These are phyloP conservation scores for Sinotaia quadrata DNA, from an alignment of 2,888 invertebrate species.

Conservation along the genomic window DNA sequence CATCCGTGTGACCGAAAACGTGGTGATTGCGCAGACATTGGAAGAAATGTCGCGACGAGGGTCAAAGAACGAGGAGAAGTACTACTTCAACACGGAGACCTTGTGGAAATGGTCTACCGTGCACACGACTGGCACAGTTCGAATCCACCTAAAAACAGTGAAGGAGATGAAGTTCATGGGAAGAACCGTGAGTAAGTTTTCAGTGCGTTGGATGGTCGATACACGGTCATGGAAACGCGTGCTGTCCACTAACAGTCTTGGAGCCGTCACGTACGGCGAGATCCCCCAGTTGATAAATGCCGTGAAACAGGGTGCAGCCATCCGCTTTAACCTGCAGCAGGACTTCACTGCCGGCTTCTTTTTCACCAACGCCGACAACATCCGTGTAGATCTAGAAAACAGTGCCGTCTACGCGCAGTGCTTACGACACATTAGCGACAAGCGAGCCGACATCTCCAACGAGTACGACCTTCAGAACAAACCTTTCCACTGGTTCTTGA, in stretches of 20 bases:
- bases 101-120: constrained; percentile 35
- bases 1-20: constrained; percentile 26
- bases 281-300: constrained; percentile 4
- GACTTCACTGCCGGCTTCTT: constrained; percentile 31
- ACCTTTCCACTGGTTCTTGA: constrained; percentile 35
- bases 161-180: constrained; percentile 31
- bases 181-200: not conserved
- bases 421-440: constrained; percentile 32
- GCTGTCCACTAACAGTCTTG: constrained; percentile 19
- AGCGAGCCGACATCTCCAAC: constrained; percentile 1
- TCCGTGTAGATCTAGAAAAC: constrained; percentile 21
- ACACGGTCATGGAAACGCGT: constrained; percentile 35
- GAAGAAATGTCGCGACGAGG: constrained; percentile 40
- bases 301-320: constrained; percentile 26
- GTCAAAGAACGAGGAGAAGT: constrained; percentile 12
- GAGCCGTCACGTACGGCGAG: constrained; percentile 16
- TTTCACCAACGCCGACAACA: constrained; percentile 38
- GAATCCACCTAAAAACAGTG: constrained; percentile 40
- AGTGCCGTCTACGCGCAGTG: constrained; percentile 32
- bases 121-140: constrained; percentile 31
- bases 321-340: constrained; percentile 36
- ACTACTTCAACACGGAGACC: constrained; percentile 50
- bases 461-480: constrained; percentile 33
- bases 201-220: constrained; percentile 35
- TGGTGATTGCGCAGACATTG: constrained; percentile 40